Evolutionary conservation across 2,888 invertebrate genomes (phyloP).

Genomic region (Pecten maximus): DNA sequence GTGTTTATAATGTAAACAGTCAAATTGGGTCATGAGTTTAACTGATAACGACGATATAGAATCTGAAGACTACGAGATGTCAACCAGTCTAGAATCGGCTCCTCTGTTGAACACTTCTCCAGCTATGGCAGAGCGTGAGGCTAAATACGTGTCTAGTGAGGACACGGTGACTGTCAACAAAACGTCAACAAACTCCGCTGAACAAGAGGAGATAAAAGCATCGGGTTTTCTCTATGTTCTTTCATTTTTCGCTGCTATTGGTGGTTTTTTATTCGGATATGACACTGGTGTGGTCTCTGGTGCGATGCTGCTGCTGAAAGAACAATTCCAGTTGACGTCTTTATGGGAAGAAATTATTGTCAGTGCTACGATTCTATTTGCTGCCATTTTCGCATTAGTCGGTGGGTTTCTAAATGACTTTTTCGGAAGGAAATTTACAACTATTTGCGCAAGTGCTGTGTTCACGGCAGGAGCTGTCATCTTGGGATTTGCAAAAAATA

Average conservation of each 20-base stretch:
- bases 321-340: constrained; percentile 82
- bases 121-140: not conserved
- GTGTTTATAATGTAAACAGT: not conserved
- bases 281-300: constrained; percentile 86
- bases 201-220: constrained; percentile 10
- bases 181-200: not conserved
- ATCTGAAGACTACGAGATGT: constrained; percentile 13
- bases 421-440: constrained; percentile 84
- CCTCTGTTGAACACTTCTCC: not conserved
- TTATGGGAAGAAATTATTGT: constrained; percentile 84
- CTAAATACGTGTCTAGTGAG: not conserved
- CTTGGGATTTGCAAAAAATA: constrained; percentile 81
- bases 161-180: not conserved
- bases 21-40: not conserved
- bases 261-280: constrained; percentile 86
- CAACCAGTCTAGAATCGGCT: not conserved
- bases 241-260: constrained; percentile 80
- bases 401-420: constrained; percentile 84
- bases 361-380: constrained; percentile 83
- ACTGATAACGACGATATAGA: constrained; percentile 7
- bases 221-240: constrained; percentile 70
- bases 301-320: constrained; percentile 82
- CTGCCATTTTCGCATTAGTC: constrained; percentile 82
- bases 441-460: constrained; percentile 83
- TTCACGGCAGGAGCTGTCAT: constrained; percentile 84